Conservation (phyloP, 1,140 invertebrate species). For the Drosophila micromelanica region DNA sequence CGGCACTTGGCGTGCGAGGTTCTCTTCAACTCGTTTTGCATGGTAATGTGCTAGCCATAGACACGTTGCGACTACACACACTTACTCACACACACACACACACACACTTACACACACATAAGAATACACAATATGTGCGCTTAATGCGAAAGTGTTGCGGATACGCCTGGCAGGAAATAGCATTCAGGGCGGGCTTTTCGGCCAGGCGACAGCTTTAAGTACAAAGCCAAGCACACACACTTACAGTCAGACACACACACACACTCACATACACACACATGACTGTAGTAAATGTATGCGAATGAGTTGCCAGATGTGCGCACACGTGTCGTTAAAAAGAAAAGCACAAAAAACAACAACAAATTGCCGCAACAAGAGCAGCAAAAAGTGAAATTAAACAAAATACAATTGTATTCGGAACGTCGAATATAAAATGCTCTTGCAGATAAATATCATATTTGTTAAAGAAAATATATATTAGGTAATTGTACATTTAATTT, state of each 20-base stretch:
- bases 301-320: slow-evolving; percentile 68
- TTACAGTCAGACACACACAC: slow-evolving; percentile 1
- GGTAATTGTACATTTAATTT: too few species aligned
- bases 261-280: neutral
- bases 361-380: slow-evolving; percentile 52
- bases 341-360: slow-evolving; percentile 20
- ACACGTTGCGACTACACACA: slow-evolving; percentile 10
- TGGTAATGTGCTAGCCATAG: slow-evolving; percentile 30
- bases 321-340: slow-evolving; percentile 68
- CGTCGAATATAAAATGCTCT: too few species aligned
- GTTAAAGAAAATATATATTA: too few species aligned
- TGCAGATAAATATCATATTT: too few species aligned
- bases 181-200: slow-evolving; percentile 45
- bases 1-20: slow-evolving; percentile 14
- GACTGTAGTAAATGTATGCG: slow-evolving; percentile 34
- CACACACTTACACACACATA: neutral
- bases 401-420: too few species aligned
- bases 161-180: slow-evolving; percentile 67
- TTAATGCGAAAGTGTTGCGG: slow-evolving; percentile 64
- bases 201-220: slow-evolving; percentile 67
- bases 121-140: neutral
- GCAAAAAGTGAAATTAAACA: neutral
- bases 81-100: neutral
- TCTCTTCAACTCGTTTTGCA: slow-evolving; percentile 35
- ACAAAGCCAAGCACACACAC: slow-evolving; percentile 64